Conservation (phyloP, 2,888 invertebrate genomes). For the Thysanoteuthis rhombus region DNA sequence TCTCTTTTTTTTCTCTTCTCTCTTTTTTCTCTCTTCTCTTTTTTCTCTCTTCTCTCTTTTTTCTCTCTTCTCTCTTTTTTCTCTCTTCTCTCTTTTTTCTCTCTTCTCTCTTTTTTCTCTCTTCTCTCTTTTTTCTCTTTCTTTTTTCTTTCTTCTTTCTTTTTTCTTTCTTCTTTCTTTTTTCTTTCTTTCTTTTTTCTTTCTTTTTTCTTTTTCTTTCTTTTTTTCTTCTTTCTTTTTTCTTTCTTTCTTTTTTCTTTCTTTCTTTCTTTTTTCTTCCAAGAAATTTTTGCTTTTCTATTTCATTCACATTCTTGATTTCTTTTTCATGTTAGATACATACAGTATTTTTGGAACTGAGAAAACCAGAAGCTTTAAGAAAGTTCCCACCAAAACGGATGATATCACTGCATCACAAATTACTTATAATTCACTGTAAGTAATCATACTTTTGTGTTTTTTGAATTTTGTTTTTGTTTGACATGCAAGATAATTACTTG, state of each 20-base stretch:
- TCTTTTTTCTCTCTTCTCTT: not conserved
- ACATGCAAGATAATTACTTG: too few species aligned
- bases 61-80: not conserved
- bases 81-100: not conserved
- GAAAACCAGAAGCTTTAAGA: constrained; percentile 57
- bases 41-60: not conserved
- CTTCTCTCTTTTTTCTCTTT: too few species aligned
- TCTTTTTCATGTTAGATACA: constrained; percentile 40
- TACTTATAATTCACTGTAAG: constrained; percentile 35
- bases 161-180: not conserved
- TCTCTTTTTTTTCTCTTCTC: not conserved
- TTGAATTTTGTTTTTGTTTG: too few species aligned
- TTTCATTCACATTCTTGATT: not conserved
- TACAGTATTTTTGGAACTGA: constrained; percentile 52
- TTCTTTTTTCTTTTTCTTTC: not conserved
- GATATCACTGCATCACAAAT: constrained; percentile 37
- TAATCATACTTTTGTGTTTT: not conserved
- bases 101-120: too few species aligned
- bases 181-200: not conserved
- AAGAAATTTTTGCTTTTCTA: too few species aligned
- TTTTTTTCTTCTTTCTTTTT: not conserved
- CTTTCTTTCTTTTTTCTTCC: not conserved
- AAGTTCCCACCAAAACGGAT: constrained; percentile 38
- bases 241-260: not conserved
- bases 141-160: not conserved